Evolutionary conservation across 2,113 vertebrate species (phyloP), one percentile per base, ranked within the genome.

Genomic region (Xiphophorus couchianus): DNA sequence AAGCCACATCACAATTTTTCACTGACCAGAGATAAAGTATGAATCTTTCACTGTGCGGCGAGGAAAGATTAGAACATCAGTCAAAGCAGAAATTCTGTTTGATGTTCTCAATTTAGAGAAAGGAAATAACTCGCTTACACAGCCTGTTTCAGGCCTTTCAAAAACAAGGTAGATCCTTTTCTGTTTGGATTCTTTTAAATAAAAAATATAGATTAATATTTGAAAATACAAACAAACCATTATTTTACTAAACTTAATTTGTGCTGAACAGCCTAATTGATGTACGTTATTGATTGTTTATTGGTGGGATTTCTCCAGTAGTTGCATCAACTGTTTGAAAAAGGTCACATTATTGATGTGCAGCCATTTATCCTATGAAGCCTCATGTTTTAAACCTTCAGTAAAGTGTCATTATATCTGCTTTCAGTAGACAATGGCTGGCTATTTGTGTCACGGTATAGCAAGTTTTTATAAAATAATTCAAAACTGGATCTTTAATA

Each of bases 41-140:
- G 62, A 31, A 58, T 80, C 71, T 86, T 65, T 71, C 70, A 67
- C 31, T 73, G 76, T 85, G 78, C 76, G 35, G 71, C 65, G 28
- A 2, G 19, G 61, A 62, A 25, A 84, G 70, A 87, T 84, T 77
- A 90, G 74, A 80, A 75, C 87, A 89, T 89, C 84, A 69, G 77
- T 86, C 84, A 82, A 67, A 67, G 35, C 62, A 61, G 33, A 60
- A 73, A 74, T 77, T 74, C 79, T 76, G 67, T 87, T 81, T 77
- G 48, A 89, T 70, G 66, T 39, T 83, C 70, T 81, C 89, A 77
- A 74, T 86, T 81, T 84, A 71, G 54, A 74, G 39, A 25, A 75
- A 77, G 77, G 74, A 87, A 87, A 84, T 83, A 84, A 74, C 42
- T 30, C 5, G 54, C 66, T 69, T 4, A n/a, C 28, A 10, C 58